phyloP scores from a whole-genome alignment of 2,888 invertebrate species.

The Monochamus alternatus region DNA sequence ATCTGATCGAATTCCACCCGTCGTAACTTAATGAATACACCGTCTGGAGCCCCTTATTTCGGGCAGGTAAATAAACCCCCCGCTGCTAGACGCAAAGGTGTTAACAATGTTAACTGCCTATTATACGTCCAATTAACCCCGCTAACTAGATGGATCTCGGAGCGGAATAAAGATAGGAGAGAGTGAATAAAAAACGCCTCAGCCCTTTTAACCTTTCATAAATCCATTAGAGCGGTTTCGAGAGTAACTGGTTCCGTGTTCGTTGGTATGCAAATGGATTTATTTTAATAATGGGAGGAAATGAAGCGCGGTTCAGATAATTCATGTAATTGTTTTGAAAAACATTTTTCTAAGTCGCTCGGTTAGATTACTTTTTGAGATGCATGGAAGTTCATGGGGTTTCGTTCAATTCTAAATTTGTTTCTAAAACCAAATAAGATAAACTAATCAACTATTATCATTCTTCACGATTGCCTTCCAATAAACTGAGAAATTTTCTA shows the following conservation, averaged over 20 bases:
- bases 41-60: background rate
- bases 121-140: slow-evolving; percentile 41
- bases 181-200: slow-evolving; percentile 10
- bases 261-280: slow-evolving; percentile 11
- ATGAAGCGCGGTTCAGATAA: background rate
- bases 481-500: too few species aligned
- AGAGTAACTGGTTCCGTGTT: slow-evolving; percentile 1
- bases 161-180: slow-evolving; percentile 18
- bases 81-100: slow-evolving; percentile 33
- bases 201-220: slow-evolving; percentile 1
- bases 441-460: too few species aligned
- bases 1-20: slow-evolving; percentile 1
- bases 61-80: slow-evolving; percentile 26
- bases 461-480: too few species aligned
- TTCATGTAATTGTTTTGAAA: background rate
- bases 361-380: too few species aligned
- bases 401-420: too few species aligned
- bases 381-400: too few species aligned
- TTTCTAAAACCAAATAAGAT: too few species aligned
- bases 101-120: slow-evolving; percentile 44
- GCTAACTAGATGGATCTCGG: slow-evolving; percentile 18
- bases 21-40: slow-evolving; percentile 4
- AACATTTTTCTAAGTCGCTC: background rate
- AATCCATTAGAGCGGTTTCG: slow-evolving; percentile 3
- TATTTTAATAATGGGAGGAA: slow-evolving; percentile 4